Conservation (phyloP, 1,140 invertebrate genomes). For the Eufriesea mexicana region DNA sequence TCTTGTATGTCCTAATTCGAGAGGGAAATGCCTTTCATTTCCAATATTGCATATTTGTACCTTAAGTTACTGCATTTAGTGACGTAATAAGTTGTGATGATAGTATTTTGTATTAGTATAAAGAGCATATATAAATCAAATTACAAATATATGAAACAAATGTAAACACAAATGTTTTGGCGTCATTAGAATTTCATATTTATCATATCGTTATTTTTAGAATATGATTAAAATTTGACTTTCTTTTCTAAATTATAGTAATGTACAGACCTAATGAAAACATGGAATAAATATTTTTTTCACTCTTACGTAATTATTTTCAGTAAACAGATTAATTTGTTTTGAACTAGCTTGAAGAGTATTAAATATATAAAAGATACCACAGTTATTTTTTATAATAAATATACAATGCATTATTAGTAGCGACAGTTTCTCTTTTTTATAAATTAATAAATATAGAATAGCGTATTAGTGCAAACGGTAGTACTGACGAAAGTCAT, state of each 20-base stretch:
- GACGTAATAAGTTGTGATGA: not conserved
- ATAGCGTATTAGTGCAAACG: conserved; percentile 11
- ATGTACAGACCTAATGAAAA: not conserved
- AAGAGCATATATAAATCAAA: not conserved
- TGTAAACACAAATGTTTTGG: conserved; percentile 34
- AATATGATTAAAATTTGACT: not conserved
- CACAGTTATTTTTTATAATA: not conserved
- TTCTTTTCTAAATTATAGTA: not conserved
- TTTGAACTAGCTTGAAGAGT: not conserved
- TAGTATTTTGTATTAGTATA: not conserved
- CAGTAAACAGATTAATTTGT: not conserved
- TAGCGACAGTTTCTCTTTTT: not conserved
- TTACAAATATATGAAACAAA: not conserved
- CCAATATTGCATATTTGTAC: not conserved
- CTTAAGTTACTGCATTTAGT: not conserved
- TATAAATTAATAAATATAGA: not conserved
- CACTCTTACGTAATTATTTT: conserved; percentile 12
- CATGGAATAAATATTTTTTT: not conserved
- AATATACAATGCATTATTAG: not conserved
- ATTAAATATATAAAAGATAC: not conserved
- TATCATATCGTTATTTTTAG: too few species aligned
- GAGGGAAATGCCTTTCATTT: conserved; percentile 25
- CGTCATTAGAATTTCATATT: not conserved
- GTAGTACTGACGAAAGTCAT: conserved; percentile 53
- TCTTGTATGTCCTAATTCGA: conserved; percentile 2